Conservation (phyloP, 53 echinoderm and acorn worm species). For the Arbacia lixula region DNA sequence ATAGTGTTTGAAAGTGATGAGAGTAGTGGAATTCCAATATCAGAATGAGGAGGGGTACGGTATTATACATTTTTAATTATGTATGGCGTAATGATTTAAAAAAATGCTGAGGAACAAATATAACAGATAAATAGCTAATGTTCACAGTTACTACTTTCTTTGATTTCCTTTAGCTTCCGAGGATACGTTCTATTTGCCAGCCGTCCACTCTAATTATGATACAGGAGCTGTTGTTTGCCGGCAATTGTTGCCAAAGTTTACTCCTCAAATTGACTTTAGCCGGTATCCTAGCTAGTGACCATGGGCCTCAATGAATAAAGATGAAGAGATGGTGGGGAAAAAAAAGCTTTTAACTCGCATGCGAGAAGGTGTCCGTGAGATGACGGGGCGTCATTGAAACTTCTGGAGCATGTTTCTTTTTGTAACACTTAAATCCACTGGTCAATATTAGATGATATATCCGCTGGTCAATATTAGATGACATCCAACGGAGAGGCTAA, state of each 20-base stretch:
- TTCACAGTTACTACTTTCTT: no score
- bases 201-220: no score
- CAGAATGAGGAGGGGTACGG: no score
- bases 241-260: background rate
- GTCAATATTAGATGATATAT: conserved; percentile 39
- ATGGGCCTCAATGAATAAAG: no score
- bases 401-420: conserved; percentile 39
- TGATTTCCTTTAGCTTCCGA: no score
- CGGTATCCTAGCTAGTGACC: background rate
- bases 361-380: background rate
- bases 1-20: no score
- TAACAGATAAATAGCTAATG: no score
- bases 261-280: conserved; percentile 38
- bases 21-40: no score
- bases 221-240: conserved; percentile 2
- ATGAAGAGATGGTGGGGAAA: conserved; percentile 10
- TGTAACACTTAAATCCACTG: conserved; percentile 35
- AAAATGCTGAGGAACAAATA: no score
- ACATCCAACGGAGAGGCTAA: conserved; percentile 15
- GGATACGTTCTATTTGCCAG: no score
- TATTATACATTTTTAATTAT: no score
- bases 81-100: no score
- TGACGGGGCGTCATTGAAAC: conserved; percentile 26
- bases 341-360: conserved; percentile 29
- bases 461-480: conserved; percentile 15